Conservation (phyloP, 2,113 vertebrate species). For the Rhea pennata region DNA sequence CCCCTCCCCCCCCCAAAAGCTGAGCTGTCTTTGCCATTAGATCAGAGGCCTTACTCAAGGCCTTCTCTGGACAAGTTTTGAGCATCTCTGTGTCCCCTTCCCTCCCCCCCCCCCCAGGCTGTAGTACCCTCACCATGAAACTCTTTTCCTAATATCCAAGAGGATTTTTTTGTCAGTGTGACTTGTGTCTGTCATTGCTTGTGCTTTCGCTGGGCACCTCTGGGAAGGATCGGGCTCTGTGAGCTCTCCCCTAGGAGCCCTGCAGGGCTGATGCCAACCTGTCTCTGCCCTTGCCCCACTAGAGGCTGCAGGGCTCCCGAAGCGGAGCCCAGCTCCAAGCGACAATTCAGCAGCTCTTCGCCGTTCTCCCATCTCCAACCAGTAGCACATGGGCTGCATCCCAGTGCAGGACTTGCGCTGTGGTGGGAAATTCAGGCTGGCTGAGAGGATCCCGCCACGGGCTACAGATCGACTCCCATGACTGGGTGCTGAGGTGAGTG, state of each 20-base stretch:
- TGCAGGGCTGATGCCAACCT: background rate
- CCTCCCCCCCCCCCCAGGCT: fast-evolving
- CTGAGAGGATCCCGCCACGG: constrained; percentile 42
- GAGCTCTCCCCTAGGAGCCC: background rate
- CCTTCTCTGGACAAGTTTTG: no score
- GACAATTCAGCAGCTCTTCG: constrained; percentile 38
- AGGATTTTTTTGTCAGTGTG: background rate
- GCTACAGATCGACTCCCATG: constrained; percentile 20
- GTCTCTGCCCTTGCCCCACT: background rate
- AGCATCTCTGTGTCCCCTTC: no score
- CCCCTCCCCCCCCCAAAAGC: no score
- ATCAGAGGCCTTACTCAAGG: no score
- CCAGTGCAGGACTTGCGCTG: constrained; percentile 13
- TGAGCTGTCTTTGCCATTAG: no score
- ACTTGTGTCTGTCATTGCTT: background rate
- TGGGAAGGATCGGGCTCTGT: background rate
- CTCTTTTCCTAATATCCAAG: background rate
- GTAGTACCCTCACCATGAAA: background rate
- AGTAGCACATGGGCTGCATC: fast-evolving
- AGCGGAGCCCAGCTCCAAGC: background rate
- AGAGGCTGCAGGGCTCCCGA: constrained; percentile 15
- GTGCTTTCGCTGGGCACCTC: background rate
- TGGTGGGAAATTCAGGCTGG: constrained; percentile 57
- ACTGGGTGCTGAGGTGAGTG: constrained; percentile 62
- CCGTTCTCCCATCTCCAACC: background rate